phyloP scores from a whole-genome alignment of 2,113 vertebrate species.

The Strigops habroptila region DNA sequence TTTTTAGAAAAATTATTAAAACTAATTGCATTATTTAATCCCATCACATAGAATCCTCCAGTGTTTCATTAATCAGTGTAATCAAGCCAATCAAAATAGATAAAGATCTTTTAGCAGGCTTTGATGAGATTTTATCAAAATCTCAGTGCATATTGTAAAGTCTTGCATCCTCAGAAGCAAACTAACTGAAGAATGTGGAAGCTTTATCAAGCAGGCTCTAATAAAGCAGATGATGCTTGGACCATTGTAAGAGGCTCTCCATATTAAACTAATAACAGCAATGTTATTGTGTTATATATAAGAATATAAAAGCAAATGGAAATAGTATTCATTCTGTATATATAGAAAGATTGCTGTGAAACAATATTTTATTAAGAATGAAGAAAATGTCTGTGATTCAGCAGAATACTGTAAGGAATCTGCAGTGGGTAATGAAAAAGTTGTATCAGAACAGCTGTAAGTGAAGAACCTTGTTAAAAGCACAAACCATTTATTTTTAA shows the following conservation, averaged over 20 bases:
- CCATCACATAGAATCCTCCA: slow-evolving; percentile 70
- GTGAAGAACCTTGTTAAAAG: slow-evolving; percentile 34
- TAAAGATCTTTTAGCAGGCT: slow-evolving; percentile 72
- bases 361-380: background rate
- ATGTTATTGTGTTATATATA: background rate
- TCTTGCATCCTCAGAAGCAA: slow-evolving; percentile 56
- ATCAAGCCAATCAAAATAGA: slow-evolving; percentile 74
- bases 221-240: slow-evolving; percentile 51
- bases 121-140: slow-evolving; percentile 75
- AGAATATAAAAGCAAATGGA: background rate
- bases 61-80: slow-evolving; percentile 73
- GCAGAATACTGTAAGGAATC: background rate
- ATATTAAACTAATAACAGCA: background rate
- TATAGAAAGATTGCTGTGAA: background rate
- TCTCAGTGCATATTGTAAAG: slow-evolving; percentile 63
- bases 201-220: slow-evolving; percentile 55
- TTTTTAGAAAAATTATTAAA: slow-evolving; percentile 69
- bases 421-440: background rate
- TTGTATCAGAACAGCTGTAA: background rate
- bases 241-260: slow-evolving; percentile 47
- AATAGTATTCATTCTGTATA: background rate
- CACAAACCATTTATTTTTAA: slow-evolving; percentile 4
- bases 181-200: slow-evolving; percentile 37
- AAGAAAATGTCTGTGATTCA: slow-evolving; percentile 23
- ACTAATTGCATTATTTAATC: slow-evolving; percentile 72